Evolutionary conservation across 2,797 vertebrate genomes (phyloP).

Genomic region (Takifugu ocellatus): DNA sequence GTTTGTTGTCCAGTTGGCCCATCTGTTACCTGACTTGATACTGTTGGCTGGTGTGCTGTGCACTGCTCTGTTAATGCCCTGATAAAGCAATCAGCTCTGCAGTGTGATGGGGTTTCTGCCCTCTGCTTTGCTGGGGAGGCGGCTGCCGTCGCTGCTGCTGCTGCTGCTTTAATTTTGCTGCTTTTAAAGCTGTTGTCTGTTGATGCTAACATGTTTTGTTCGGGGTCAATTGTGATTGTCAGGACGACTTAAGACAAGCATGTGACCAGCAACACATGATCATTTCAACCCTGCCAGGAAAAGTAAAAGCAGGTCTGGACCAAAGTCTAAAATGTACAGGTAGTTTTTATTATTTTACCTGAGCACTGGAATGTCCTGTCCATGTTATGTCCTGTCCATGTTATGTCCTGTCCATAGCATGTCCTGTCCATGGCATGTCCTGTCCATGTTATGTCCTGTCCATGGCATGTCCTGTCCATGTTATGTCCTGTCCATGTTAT

Average conservation of each 20-base stretch:
- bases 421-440: too few relatives aligned
- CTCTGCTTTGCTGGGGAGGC: conserved; percentile 38
- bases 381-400: neutral
- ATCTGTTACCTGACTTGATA: conserved; percentile 60
- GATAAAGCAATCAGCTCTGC: conserved; percentile 65
- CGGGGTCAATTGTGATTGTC: neutral
- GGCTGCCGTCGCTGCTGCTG: conserved; percentile 31
- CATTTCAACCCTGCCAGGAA: too few relatives aligned
- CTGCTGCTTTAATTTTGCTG: conserved; percentile 35
- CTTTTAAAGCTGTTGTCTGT: conserved; percentile 24
- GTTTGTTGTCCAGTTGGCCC: conserved; percentile 56
- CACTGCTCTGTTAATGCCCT: conserved; percentile 56
- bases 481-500: neutral
- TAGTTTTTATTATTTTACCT: neutral
- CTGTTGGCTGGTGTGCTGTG: conserved; percentile 52
- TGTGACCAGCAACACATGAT: too few relatives aligned
- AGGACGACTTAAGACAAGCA: neutral
- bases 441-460: too few relatives aligned
- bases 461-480: too few relatives aligned
- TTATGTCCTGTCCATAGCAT: too few relatives aligned
- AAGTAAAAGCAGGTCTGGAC: too few relatives aligned
- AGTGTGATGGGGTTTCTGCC: conserved; percentile 58
- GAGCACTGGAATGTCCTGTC: neutral
- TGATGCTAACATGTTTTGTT: neutral
- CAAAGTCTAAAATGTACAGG: too few relatives aligned